A percentile compares a stretch with the other conserved stretches of the same genome.
These are phyloP conservation scores for Calyptomena viridis DNA, from an alignment of 2,113 vertebrate genomes.

Conservation along the genomic window DNA sequence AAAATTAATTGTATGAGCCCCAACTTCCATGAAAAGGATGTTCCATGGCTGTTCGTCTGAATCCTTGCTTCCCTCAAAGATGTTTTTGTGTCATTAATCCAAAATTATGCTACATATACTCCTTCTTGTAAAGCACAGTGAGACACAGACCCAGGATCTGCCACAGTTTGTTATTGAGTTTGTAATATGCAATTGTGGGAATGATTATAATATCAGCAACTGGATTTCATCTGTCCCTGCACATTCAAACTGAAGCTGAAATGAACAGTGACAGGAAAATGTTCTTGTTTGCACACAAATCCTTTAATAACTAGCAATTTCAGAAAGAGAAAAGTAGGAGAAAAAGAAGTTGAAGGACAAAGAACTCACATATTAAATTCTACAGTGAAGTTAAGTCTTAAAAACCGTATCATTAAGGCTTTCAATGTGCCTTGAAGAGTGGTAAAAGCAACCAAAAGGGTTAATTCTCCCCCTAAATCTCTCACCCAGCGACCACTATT, in stretches of 20 bases:
- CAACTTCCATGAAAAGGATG: neutral
- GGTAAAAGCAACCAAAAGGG: neutral
- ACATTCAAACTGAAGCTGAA: neutral
- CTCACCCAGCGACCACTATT: neutral
- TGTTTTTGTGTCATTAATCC: neutral
- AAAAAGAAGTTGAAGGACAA: constrained; percentile 47
- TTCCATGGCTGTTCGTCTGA: neutral
- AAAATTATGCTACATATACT: neutral
- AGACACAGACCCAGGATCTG: neutral
- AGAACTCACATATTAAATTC: neutral
- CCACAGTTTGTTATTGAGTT: constrained; percentile 33
- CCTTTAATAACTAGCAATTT: constrained; percentile 69
- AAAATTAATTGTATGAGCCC: constrained; percentile 36
- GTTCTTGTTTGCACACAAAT: constrained; percentile 73
- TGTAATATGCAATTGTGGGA: constrained; percentile 21
- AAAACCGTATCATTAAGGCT: neutral
- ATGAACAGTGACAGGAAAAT: constrained; percentile 65
- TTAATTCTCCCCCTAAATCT: neutral
- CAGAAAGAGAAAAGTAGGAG: neutral
- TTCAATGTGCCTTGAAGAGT: neutral
- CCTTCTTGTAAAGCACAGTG: neutral
- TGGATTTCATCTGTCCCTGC: constrained; percentile 53
- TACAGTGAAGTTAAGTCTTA: neutral
- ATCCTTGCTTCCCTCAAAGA: neutral
- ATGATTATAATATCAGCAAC: constrained; percentile 46